A percentile compares a stretch with the other conserved stretches of the same genome.
phyloP scores from a whole-genome alignment of 2,888 invertebrate genomes.

The Colletes collaris region DNA sequence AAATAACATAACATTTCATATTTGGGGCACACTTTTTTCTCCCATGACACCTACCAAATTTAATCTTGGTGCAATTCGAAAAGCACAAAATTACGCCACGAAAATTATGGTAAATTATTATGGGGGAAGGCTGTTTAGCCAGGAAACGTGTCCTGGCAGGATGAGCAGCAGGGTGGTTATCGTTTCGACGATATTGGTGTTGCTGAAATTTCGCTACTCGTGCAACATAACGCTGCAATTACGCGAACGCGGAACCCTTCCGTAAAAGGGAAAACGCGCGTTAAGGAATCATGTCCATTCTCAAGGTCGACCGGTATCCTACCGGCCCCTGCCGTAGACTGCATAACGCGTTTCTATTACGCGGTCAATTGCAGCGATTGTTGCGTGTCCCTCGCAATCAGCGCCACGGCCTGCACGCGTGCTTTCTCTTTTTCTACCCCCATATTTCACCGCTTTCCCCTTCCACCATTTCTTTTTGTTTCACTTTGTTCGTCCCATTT shows the following conservation, averaged over 20 bases:
- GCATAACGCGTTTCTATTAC: slow-evolving; percentile 80
- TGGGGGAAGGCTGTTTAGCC: too few relatives aligned
- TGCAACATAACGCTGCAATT: slow-evolving; percentile 61
- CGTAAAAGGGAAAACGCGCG: slow-evolving; percentile 75
- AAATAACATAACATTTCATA: too few relatives aligned
- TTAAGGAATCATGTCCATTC: slow-evolving; percentile 79
- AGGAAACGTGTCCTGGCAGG: neutral
- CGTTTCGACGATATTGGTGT: slow-evolving; percentile 6
- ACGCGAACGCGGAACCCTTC: slow-evolving; percentile 71
- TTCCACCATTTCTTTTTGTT: neutral
- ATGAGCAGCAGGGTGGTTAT: neutral
- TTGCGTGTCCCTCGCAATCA: slow-evolving; percentile 74
- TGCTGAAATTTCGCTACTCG: slow-evolving; percentile 58
- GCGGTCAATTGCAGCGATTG: slow-evolving; percentile 78
- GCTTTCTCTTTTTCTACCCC: slow-evolving; percentile 45
- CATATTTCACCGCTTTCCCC: neutral
- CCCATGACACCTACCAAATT: too few relatives aligned
- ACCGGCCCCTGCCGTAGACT: slow-evolving; percentile 69
- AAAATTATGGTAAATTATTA: too few relatives aligned
- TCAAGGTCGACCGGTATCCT: slow-evolving; percentile 80
- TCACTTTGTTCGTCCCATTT: too few relatives aligned
- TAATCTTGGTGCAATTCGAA: too few relatives aligned
- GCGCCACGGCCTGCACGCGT: slow-evolving; percentile 55
- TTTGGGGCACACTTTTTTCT: too few relatives aligned
- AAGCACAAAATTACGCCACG: too few relatives aligned